These are phyloP conservation scores for Neolamprologus ventralis DNA, from an alignment of 2,113 vertebrate genomes.

Conservation along the genomic window DNA sequence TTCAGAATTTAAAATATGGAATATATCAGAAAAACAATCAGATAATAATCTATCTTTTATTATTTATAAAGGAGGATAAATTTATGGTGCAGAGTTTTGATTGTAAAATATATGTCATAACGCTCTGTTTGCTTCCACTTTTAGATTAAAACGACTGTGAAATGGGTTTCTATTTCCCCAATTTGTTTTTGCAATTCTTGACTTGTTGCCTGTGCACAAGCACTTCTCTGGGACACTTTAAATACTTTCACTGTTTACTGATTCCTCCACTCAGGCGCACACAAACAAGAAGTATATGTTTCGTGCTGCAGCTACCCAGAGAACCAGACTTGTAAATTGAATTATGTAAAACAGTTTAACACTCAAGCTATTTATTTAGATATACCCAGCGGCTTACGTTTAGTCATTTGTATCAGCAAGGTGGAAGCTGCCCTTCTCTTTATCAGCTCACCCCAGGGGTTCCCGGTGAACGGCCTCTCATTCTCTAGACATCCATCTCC, in stretches of 20 bases:
- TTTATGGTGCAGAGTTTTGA: not conserved
- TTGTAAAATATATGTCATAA: not conserved
- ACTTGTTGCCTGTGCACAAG: not conserved
- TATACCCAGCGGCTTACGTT: not conserved
- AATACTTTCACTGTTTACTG: not conserved
- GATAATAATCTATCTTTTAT: not conserved
- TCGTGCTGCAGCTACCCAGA: not conserved
- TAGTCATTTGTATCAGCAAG: not conserved
- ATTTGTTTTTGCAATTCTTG: not conserved
- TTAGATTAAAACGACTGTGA: not conserved
- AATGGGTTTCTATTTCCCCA: not conserved
- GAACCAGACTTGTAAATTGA: not conserved
- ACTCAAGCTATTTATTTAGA: not conserved
- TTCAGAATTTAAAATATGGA: not conserved
- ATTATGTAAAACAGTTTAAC: not conserved
- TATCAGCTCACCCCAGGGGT: conserved; percentile 23
- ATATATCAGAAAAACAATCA: not conserved
- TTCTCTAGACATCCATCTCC: not conserved
- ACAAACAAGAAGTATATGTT: not conserved
- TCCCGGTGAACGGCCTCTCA: not conserved
- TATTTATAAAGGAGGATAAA: not conserved
- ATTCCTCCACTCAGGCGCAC: not conserved
- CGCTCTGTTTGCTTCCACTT: not conserved
- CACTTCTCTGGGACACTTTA: not conserved
- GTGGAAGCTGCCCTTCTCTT: not conserved